Base-by-base conservation (phyloP, 1,140 invertebrate species). In the Brachionus asplanchnoidis region DNA sequence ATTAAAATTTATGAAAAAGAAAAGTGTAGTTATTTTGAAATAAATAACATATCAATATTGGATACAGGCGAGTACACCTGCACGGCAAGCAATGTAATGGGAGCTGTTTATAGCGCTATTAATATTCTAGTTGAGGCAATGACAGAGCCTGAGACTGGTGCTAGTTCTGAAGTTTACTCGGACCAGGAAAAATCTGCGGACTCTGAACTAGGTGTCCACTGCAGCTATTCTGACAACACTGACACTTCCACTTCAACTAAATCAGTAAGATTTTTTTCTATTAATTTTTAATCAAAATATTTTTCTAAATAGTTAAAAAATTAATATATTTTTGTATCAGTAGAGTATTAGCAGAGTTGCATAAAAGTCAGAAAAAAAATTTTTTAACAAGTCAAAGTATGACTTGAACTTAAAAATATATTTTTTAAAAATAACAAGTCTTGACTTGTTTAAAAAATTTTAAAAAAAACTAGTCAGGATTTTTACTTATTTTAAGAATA, bases 41-140 rank as follows among this genome's bases (percentile, higher is more conserved):
- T 88, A 66, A 66, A 83, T 6, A 85, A 85, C 14, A 65, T 84
- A 9, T 80, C 86, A 8, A 14, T 85, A 3, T 46, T 84, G 6
- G 87, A 88, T 85, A 85, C 86, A 36, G 88, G 88, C 7, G 87
- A 88, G 26, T 89, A 88, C 85, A 86, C 86, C 9, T 87, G 88
- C 75, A 86, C 86, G 3, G 88, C 88, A 77, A 86, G 75, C 40
- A 88, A 88, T 85, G 85, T 84, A 5, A 79, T 85, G 68, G 88
- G 88, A 3, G 85, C 78, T 23, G 78, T 85, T 40, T 85, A 79
- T 75, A 46, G 46, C 14, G 40, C 68, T n/a, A 70, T 83, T 17
- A 85, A 53, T 40, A 68, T 86, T 5, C 12, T 68, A 6, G 80
- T 82, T 6, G 79, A 84, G n/a, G 75, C 84, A n/a, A 46, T 85